These are phyloP conservation scores for Mormyrus lacerda DNA, from an alignment of 2,113 vertebrate genomes.

Conservation along the genomic window DNA sequence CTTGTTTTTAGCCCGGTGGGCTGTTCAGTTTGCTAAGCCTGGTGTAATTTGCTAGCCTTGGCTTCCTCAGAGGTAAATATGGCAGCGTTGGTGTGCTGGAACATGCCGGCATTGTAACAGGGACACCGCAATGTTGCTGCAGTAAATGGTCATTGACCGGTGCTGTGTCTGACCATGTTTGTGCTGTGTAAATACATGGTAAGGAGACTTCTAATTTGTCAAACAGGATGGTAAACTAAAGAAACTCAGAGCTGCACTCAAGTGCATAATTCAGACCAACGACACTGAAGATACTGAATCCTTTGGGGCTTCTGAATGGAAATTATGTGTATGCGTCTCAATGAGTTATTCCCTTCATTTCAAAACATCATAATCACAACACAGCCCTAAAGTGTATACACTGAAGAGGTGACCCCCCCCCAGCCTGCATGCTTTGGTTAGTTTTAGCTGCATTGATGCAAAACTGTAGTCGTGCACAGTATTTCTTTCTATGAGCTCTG, in stretches of 20 bases:
- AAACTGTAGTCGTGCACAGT: no score
- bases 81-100: neutral
- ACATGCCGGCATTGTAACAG: neutral
- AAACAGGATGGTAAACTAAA: neutral
- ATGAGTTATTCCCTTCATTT: neutral
- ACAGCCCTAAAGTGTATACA: neutral
- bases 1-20: neutral
- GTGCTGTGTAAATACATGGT: neutral
- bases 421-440: neutral
- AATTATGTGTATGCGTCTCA: neutral
- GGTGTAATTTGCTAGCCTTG: neutral
- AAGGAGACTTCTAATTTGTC: neutral
- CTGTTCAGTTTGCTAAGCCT: neutral
- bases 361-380: neutral
- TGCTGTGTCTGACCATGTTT: neutral
- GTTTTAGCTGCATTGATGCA: neutral
- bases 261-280: neutral
- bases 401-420: neutral
- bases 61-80: neutral
- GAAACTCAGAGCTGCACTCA: neutral
- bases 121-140: neutral
- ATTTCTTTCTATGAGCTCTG: no score
- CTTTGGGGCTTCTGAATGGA: neutral
- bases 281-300: neutral
- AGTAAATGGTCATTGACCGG: neutral